phyloP scores from a whole-genome alignment of 2,113 vertebrate species.

The Talpa occidentalis region DNA sequence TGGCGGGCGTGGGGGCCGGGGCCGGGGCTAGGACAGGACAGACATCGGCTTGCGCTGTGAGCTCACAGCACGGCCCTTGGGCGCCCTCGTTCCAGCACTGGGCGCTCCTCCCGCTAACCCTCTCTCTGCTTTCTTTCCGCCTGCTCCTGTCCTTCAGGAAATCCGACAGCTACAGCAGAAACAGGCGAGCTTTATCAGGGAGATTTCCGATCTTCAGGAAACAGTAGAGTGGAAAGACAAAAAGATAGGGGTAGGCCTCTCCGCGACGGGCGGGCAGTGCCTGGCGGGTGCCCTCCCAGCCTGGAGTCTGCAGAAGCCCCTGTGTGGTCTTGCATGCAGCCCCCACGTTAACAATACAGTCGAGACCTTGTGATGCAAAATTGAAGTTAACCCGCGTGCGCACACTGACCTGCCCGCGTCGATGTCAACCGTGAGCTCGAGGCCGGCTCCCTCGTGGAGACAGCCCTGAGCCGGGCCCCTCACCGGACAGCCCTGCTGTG shows the following conservation, averaged over 20 bases:
- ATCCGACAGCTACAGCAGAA: conserved; percentile 92
- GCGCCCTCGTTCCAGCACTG: no score
- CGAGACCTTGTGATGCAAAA: fast-evolving
- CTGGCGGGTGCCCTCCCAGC: fast-evolving
- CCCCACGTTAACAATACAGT: fast-evolving
- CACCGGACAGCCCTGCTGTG: no score
- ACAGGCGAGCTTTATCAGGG: conserved; percentile 92
- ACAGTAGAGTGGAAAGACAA: conserved; percentile 98
- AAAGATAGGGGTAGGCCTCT: conserved; percentile 92
- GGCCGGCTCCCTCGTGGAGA: fast-evolving
- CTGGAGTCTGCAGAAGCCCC: not conserved
- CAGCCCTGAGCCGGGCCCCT: no score
- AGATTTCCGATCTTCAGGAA: conserved; percentile 95
- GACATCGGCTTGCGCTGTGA: no score
- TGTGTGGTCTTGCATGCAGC: not conserved
- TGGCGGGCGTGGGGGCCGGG: no score
- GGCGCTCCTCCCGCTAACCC: conserved; percentile 70
- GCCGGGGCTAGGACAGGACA: no score
- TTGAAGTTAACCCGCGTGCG: no score
- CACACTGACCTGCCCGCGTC: no score
- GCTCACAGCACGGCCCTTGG: no score
- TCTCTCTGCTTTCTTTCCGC: conserved; percentile 80
- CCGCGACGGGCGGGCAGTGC: not conserved
- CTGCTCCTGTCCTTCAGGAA: conserved; percentile 87
- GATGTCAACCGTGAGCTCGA: fast-evolving